Percentiles rank a stretch among this genome's conserved stretches.
Evolutionary conservation across 2,888 invertebrate species (phyloP).

Genomic region (Periphyllus acericola): DNA sequence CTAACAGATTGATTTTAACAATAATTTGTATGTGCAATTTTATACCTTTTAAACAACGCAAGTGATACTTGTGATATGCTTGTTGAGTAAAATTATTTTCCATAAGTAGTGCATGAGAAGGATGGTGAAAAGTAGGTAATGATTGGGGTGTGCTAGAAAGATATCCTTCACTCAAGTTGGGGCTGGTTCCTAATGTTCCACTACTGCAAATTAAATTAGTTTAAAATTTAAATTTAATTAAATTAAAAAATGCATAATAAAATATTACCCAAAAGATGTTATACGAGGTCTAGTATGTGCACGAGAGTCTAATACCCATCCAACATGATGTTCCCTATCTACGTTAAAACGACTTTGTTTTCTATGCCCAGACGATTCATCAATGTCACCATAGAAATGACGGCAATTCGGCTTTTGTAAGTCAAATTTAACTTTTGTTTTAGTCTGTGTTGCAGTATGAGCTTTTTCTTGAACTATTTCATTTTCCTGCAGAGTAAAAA

Average conservation of each 20-base stretch:
- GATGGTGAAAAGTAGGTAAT: slow-evolving; percentile 93
- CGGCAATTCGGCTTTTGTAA: slow-evolving; percentile 52
- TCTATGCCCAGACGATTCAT: slow-evolving; percentile 72
- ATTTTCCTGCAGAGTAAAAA: slow-evolving; percentile 39
- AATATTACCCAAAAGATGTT: slow-evolving; percentile 76
- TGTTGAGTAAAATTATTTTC: slow-evolving; percentile 98
- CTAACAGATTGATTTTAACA: no score
- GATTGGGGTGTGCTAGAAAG: slow-evolving; percentile 84
- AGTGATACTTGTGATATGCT: slow-evolving; percentile 95
- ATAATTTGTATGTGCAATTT: no score
- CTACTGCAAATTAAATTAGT: slow-evolving; percentile 67
- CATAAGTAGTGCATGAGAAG: slow-evolving; percentile 91
- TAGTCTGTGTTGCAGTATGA: slow-evolving; percentile 23
- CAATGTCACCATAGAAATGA: slow-evolving; percentile 91
- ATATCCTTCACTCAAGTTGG: slow-evolving; percentile 71
- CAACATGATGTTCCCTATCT: slow-evolving; percentile 91
- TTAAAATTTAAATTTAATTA: neutral
- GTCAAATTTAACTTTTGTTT: slow-evolving; percentile 58
- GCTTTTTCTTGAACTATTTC: slow-evolving; percentile 36
- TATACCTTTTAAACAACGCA: slow-evolving; percentile 90
- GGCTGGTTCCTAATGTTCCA: slow-evolving; percentile 83
- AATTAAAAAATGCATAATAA: slow-evolving; percentile 61
- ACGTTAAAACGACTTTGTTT: slow-evolving; percentile 81
- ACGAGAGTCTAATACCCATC: slow-evolving; percentile 95
- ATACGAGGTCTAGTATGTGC: slow-evolving; percentile 81